A percentile compares a stretch with the other conserved stretches of the same genome.
phyloP scores from a whole-genome alignment of 2,888 invertebrate species.

The Lasioglossum marginatum region DNA sequence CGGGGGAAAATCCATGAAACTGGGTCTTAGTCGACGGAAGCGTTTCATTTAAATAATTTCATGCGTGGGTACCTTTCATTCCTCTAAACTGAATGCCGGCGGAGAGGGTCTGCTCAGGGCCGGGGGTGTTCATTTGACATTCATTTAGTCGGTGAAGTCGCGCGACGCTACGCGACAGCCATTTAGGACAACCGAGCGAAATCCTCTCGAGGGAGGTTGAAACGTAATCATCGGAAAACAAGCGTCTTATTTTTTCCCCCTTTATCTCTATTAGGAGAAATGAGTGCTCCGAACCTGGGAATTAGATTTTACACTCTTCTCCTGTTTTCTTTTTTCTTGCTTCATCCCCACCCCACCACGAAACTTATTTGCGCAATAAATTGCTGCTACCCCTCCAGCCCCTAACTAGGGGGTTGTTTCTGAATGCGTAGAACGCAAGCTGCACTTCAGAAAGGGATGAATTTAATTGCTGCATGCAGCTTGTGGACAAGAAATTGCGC shows the following conservation, averaged over 20 bases:
- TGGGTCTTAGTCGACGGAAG: conserved; percentile 64
- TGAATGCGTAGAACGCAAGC: not conserved
- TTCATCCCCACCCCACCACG: not conserved
- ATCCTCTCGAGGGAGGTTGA: conserved; percentile 57
- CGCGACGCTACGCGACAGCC: conserved; percentile 59
- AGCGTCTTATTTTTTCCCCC: conserved; percentile 51
- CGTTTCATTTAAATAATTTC: conserved; percentile 76
- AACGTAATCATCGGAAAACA: conserved; percentile 73
- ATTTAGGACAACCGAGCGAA: conserved; percentile 62
- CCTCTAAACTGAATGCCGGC: conserved; percentile 52
- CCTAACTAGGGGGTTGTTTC: not conserved
- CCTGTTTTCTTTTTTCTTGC: not conserved
- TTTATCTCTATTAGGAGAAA: conserved; percentile 24
- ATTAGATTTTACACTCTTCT: conserved; percentile 40
- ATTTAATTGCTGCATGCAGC: not conserved
- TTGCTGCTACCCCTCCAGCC: not conserved
- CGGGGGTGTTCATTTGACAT: conserved; percentile 71
- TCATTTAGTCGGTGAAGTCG: conserved; percentile 71
- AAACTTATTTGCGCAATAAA: conserved; percentile 13
- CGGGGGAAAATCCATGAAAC: conserved; percentile 52
- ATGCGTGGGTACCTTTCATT: conserved; percentile 70
- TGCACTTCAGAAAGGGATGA: not conserved
- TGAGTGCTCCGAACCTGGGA: conserved; percentile 1
- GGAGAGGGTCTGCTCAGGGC: conserved; percentile 12
- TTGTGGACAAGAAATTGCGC: not conserved